A percentile compares a stretch with the other conserved stretches of the same genome.
These are phyloP conservation scores for Drosophila hamatofila DNA, from an alignment of 2,888 invertebrate genomes.

Conservation along the genomic window DNA sequence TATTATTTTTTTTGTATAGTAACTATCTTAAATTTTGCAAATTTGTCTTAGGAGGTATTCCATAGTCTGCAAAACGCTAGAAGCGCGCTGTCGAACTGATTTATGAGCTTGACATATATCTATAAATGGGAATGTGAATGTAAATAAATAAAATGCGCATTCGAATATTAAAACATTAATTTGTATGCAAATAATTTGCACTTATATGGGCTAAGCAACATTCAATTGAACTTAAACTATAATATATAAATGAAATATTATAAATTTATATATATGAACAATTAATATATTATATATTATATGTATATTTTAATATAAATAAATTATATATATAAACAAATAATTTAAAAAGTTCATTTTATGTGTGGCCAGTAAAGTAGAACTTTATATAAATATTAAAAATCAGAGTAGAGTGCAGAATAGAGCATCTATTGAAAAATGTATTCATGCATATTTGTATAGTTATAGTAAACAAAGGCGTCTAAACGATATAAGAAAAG, in stretches of 20 bases:
- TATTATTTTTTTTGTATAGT: not conserved
- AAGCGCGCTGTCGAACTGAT: slow-evolving; percentile 76
- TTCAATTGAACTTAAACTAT: not conserved
- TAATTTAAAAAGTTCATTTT: not conserved
- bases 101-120: slow-evolving; percentile 72
- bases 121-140: slow-evolving; percentile 58
- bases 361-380: not conserved
- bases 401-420: too few species aligned
- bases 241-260: slow-evolving; percentile 1
- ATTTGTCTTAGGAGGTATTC: not conserved
- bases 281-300: too few species aligned
- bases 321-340: not conserved
- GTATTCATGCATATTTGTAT: too few species aligned
- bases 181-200: slow-evolving; percentile 21
- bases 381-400: not conserved
- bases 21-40: not conserved
- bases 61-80: slow-evolving; percentile 24
- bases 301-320: too few species aligned
- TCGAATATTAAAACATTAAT: slow-evolving; percentile 66
- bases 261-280: not conserved
- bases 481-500: too few species aligned
- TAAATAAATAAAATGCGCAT: slow-evolving; percentile 72
- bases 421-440: too few species aligned
- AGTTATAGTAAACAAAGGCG: too few species aligned
- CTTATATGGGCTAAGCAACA: slow-evolving; percentile 3